These are phyloP conservation scores for Ceramica pisi DNA, from an alignment of 2,888 invertebrate species.

Conservation along the genomic window DNA sequence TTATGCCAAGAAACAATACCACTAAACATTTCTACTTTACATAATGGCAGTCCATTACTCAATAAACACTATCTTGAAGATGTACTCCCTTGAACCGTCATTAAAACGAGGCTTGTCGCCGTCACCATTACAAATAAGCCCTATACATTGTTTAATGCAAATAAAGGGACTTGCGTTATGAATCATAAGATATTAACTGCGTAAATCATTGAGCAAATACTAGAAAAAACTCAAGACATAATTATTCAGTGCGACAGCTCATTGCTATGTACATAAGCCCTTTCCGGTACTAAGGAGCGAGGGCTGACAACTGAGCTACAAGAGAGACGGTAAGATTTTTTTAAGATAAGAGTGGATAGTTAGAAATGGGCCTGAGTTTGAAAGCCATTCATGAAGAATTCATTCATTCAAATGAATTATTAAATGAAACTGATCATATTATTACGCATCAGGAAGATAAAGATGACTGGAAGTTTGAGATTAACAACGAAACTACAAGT, in stretches of 20 bases:
- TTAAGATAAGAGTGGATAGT: background rate
- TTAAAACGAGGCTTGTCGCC: background rate
- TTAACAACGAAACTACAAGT: no score
- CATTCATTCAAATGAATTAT: background rate
- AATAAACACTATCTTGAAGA: slow-evolving; percentile 14
- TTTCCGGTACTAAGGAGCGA: slow-evolving; percentile 48
- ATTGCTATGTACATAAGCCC: slow-evolving; percentile 33
- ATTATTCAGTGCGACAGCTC: slow-evolving; percentile 50
- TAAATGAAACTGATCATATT: background rate
- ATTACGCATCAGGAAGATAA: no score
- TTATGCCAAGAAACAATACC: background rate
- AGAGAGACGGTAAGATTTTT: slow-evolving; percentile 24
- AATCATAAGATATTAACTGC: slow-evolving; percentile 55
- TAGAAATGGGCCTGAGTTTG: background rate
- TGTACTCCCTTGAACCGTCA: slow-evolving; percentile 59
- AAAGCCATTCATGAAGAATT: background rate
- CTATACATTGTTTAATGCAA: slow-evolving; percentile 54
- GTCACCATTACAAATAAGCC: slow-evolving; percentile 20
- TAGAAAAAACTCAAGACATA: slow-evolving; percentile 36
- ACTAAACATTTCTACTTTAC: slow-evolving; percentile 24
- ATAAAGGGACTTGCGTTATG: slow-evolving; percentile 37
- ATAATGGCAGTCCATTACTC: slow-evolving; percentile 14
- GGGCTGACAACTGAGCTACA: background rate
- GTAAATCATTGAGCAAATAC: slow-evolving; percentile 54
- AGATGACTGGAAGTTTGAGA: no score